phyloP scores from a whole-genome alignment of 1,140 invertebrate genomes.

The Nasonia vitripennis region DNA sequence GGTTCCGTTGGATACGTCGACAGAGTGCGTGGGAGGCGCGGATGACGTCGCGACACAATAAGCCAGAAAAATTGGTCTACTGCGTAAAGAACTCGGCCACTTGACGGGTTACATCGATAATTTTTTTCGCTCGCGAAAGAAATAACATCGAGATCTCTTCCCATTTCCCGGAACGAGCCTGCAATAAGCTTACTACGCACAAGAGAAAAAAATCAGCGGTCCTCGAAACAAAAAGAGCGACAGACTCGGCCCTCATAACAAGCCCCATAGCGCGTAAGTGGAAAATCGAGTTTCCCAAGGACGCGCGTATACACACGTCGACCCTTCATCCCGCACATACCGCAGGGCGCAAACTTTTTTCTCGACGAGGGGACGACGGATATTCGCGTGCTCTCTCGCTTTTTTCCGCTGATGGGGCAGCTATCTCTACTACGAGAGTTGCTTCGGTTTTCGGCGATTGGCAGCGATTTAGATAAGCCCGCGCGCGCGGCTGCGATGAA shows the following conservation, averaged over 20 bases:
- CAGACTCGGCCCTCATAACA: not conserved
- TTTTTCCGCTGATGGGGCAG: not conserved
- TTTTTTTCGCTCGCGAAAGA: not conserved
- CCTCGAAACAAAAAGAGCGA: not conserved
- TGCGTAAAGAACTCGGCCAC: not conserved
- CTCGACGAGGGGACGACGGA: not conserved
- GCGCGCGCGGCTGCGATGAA: too few relatives aligned
- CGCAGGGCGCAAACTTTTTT: not conserved
- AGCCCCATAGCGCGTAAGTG: not conserved
- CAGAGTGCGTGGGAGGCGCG: too few relatives aligned
- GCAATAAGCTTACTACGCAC: not conserved
- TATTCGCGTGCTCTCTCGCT: not conserved
- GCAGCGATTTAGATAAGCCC: too few relatives aligned
- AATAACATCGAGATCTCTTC: not conserved
- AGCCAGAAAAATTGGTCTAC: too few relatives aligned
- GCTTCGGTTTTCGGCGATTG: too few relatives aligned
- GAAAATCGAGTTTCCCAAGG: conserved; percentile 3
- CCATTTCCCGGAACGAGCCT: not conserved
- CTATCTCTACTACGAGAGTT: too few relatives aligned
- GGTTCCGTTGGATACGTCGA: not conserved
- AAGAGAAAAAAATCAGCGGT: not conserved
- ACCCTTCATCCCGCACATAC: not conserved
- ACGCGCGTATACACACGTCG: not conserved
- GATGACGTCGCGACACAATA: too few relatives aligned
- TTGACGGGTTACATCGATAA: not conserved